phyloP scores from a whole-genome alignment of 2,113 vertebrate genomes.

The Phoenicopterus ruber region DNA sequence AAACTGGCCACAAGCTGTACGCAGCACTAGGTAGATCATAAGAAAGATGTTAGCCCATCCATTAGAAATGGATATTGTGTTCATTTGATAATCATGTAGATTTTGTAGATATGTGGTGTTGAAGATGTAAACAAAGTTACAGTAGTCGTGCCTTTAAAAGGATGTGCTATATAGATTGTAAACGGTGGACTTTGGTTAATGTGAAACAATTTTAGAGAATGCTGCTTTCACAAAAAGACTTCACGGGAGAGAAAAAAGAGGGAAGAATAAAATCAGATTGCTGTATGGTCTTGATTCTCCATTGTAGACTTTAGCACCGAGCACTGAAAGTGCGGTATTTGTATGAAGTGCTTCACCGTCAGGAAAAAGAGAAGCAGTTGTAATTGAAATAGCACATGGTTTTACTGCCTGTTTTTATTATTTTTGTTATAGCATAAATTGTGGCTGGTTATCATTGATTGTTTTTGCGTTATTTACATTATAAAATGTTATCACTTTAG shows the following conservation, averaged over 20 bases:
- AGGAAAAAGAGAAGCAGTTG: not conserved
- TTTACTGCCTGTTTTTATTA: not conserved
- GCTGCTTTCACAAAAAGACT: not conserved
- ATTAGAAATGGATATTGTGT: not conserved
- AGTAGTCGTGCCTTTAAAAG: not conserved
- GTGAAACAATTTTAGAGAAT: not conserved
- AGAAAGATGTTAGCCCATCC: not conserved
- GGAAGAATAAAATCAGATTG: not conserved
- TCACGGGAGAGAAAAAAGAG: not conserved
- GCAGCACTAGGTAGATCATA: accelerated
- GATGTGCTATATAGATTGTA: not conserved
- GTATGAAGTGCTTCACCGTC: not conserved
- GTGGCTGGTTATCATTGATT: not conserved
- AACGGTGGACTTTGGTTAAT: not conserved
- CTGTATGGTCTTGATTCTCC: not conserved
- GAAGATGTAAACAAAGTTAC: not conserved
- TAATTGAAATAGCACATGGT: not conserved
- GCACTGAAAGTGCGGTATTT: not conserved
- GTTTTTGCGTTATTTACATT: not conserved
- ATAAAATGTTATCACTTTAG: conserved; percentile 1
- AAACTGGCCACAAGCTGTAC: not conserved
- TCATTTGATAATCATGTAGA: not conserved
- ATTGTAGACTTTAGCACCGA: not conserved
- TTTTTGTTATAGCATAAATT: not conserved
- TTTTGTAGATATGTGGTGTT: not conserved